phyloP scores from a whole-genome alignment of 2,113 vertebrate genomes.

The Hippocampus barbouri region DNA sequence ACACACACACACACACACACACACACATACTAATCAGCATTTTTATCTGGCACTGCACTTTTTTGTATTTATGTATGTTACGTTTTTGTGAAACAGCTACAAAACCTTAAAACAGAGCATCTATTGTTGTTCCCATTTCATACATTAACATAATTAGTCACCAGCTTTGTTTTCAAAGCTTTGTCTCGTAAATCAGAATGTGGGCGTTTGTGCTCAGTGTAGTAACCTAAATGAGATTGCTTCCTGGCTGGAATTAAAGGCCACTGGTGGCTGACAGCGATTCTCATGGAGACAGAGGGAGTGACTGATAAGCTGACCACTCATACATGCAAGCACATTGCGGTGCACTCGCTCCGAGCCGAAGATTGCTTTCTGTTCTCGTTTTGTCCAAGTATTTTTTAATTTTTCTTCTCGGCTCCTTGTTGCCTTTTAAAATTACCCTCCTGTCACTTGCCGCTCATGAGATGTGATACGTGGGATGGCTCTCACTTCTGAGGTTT shows the following conservation, averaged over 20 bases:
- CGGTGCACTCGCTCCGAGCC: slow-evolving; percentile 24
- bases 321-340: slow-evolving; percentile 29
- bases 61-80: too few relatives aligned
- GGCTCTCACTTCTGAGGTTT: slow-evolving; percentile 42
- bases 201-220: slow-evolving; percentile 45
- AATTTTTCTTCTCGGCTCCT: slow-evolving; percentile 9
- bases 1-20: too few relatives aligned
- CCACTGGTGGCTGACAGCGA: slow-evolving; percentile 45
- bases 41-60: background rate
- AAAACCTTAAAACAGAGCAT: background rate
- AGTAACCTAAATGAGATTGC: slow-evolving; percentile 59
- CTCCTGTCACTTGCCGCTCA: slow-evolving; percentile 26
- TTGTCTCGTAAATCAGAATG: slow-evolving; percentile 52
- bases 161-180: slow-evolving; percentile 46
- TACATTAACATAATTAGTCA: slow-evolving; percentile 12
- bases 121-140: background rate
- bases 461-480: slow-evolving; percentile 24
- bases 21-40: background rate
- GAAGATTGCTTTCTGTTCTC: slow-evolving; percentile 27
- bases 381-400: slow-evolving; percentile 20
- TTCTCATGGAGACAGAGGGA: slow-evolving; percentile 33
- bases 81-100: background rate
- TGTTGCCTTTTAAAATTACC: slow-evolving; percentile 29
- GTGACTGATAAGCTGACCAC: slow-evolving; percentile 36
- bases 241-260: slow-evolving; percentile 56